Conservation (phyloP, 2,888 invertebrate species). For the Drosophila pegasa region DNA sequence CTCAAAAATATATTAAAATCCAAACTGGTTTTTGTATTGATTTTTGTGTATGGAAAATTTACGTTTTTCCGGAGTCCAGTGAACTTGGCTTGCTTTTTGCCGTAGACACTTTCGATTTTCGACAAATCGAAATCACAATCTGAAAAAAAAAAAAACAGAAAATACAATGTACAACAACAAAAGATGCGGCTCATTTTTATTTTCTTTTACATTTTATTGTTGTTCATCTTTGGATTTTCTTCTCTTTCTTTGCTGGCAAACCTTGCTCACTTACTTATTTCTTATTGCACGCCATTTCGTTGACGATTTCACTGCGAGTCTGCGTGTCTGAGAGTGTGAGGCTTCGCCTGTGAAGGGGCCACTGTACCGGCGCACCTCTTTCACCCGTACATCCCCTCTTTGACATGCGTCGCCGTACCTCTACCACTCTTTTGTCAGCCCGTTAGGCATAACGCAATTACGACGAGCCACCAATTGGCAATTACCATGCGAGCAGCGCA, state of each 20-base stretch:
- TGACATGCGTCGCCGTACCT: background rate
- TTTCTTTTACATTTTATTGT: background rate
- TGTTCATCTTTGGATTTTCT: background rate
- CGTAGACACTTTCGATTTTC: slow-evolving; percentile 75
- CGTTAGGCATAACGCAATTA: slow-evolving; percentile 21
- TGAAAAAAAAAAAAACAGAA: slow-evolving; percentile 36
- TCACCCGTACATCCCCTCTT: slow-evolving; percentile 1
- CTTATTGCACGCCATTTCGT: slow-evolving; percentile 57
- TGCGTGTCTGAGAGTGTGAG: slow-evolving; percentile 1
- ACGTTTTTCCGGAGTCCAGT: slow-evolving; percentile 33
- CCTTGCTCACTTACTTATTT: slow-evolving; percentile 54
- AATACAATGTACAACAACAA: slow-evolving; percentile 31
- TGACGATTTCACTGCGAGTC: slow-evolving; percentile 66
- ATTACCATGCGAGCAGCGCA: slow-evolving; percentile 62
- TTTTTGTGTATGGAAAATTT: slow-evolving; percentile 38
- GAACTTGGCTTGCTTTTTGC: slow-evolving; percentile 33
- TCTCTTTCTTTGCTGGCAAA: slow-evolving; percentile 22
- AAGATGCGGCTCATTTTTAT: slow-evolving; percentile 11
- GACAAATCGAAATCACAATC: slow-evolving; percentile 60
- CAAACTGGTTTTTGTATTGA: slow-evolving; percentile 54
- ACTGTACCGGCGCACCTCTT: slow-evolving; percentile 57
- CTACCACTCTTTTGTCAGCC: slow-evolving; percentile 18
- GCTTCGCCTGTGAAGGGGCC: slow-evolving; percentile 45
- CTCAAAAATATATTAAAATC: slow-evolving; percentile 10
- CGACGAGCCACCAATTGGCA: slow-evolving; percentile 40